Conservation (phyloP, 2,888 invertebrate species). For the Synergus itoensis region DNA sequence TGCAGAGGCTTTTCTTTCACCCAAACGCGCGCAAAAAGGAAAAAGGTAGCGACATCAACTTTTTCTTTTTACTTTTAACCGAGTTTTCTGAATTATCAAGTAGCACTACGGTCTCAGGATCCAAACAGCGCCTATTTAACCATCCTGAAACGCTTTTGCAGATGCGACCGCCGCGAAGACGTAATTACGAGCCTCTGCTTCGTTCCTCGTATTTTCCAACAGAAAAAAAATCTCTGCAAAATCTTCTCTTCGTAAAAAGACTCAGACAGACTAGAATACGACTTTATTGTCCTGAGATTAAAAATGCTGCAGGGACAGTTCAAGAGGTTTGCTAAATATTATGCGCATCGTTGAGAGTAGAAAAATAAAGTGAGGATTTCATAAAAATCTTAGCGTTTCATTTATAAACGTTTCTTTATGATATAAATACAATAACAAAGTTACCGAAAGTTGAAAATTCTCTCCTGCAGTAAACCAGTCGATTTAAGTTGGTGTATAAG, state of each 20-base stretch:
- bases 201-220: not conserved
- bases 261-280: not conserved
- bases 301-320: conserved; percentile 9
- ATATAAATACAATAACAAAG: no score
- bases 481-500: no score
- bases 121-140: not conserved
- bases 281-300: conserved; percentile 16
- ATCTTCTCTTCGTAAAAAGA: not conserved
- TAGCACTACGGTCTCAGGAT: not conserved
- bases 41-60: not conserved
- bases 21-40: not conserved
- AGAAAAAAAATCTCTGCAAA: not conserved
- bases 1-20: not conserved
- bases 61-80: not conserved
- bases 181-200: conserved; percentile 13
- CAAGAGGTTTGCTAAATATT: not conserved
- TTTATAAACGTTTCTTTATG: not conserved
- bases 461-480: no score
- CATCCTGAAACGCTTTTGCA: not conserved
- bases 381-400: not conserved
- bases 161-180: not conserved
- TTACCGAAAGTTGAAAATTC: no score
- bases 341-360: not conserved
- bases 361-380: not conserved
- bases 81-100: conserved; percentile 1